These are phyloP conservation scores for Cuniculus paca DNA, from an alignment of 2,797 vertebrate genomes.

Conservation along the genomic window DNA sequence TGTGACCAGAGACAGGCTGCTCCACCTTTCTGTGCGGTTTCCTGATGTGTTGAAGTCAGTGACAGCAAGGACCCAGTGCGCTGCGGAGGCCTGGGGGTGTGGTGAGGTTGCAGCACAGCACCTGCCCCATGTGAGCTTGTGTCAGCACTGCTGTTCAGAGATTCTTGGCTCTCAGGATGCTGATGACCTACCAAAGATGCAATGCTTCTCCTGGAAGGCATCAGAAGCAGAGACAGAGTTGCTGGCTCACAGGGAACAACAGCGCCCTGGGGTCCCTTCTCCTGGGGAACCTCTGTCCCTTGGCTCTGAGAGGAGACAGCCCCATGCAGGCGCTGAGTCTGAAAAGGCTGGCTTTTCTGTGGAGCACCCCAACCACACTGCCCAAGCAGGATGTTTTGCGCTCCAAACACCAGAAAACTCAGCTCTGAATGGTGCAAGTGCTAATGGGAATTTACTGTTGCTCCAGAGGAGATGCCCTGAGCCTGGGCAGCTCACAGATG, in stretches of 20 bases:
- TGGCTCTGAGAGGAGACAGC: background rate
- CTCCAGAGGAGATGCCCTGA: rapidly evolving
- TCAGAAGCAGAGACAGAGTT: background rate
- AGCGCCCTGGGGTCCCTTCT: background rate
- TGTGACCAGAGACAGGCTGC: background rate
- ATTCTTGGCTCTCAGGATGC: background rate
- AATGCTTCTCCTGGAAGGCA: background rate
- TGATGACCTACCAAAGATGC: background rate
- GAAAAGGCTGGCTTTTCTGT: rapidly evolving
- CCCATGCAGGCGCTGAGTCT: background rate
- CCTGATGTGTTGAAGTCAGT: background rate
- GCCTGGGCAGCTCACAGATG: background rate
- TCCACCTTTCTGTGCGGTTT: background rate
- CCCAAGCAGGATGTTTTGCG: background rate
- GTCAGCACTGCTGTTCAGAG: background rate
- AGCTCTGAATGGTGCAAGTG: rapidly evolving
- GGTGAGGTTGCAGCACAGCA: rapidly evolving
- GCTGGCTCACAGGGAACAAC: background rate
- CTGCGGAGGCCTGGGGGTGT: rapidly evolving
- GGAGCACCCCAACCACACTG: background rate
- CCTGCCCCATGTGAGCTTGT: rapidly evolving
- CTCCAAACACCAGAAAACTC: background rate
- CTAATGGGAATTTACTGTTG: background rate
- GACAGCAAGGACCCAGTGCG: background rate
- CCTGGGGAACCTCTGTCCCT: background rate